These are phyloP conservation scores for Xenentodon cancila DNA, from an alignment of 2,797 vertebrate genomes.

Conservation along the genomic window DNA sequence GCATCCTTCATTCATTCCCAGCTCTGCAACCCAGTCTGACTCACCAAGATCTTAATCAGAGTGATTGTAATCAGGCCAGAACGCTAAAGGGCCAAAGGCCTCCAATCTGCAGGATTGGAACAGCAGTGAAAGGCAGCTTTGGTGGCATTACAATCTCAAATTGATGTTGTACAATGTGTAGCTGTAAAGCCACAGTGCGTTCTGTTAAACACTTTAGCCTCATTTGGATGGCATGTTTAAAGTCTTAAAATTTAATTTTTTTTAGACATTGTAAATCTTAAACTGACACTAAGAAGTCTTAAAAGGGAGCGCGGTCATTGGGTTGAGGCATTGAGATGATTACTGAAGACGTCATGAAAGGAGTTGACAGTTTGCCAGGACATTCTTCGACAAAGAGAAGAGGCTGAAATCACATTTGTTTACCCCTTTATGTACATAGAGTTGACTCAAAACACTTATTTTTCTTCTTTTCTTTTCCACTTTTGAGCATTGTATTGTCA, in stretches of 20 bases:
- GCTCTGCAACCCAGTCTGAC: slow-evolving; percentile 85
- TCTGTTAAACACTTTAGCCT: slow-evolving; percentile 79
- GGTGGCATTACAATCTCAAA: slow-evolving; percentile 93
- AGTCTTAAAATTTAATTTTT: slow-evolving; percentile 73
- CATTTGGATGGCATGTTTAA: slow-evolving; percentile 75
- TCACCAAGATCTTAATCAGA: slow-evolving; percentile 90
- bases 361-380: slow-evolving; percentile 46
- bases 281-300: slow-evolving; percentile 86
- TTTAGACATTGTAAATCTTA: slow-evolving; percentile 82
- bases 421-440: slow-evolving; percentile 14
- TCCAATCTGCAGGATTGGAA: slow-evolving; percentile 88
- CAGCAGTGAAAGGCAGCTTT: slow-evolving; percentile 87
- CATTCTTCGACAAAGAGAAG: slow-evolving; percentile 35
- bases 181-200: slow-evolving; percentile 74
- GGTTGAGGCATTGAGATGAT: slow-evolving; percentile 74
- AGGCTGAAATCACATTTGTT: slow-evolving; percentile 40
- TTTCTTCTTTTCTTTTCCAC: slow-evolving; percentile 19
- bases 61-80: slow-evolving; percentile 96
- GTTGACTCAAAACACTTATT: slow-evolving; percentile 30
- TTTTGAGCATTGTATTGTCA: slow-evolving; percentile 43
- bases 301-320: slow-evolving; percentile 70
- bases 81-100: slow-evolving; percentile 92
- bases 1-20: slow-evolving; percentile 82
- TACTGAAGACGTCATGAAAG: slow-evolving; percentile 78
- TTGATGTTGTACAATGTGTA: slow-evolving; percentile 86